These are phyloP conservation scores for Gerris buenoi DNA, from an alignment of 1,140 invertebrate genomes.

Conservation along the genomic window DNA sequence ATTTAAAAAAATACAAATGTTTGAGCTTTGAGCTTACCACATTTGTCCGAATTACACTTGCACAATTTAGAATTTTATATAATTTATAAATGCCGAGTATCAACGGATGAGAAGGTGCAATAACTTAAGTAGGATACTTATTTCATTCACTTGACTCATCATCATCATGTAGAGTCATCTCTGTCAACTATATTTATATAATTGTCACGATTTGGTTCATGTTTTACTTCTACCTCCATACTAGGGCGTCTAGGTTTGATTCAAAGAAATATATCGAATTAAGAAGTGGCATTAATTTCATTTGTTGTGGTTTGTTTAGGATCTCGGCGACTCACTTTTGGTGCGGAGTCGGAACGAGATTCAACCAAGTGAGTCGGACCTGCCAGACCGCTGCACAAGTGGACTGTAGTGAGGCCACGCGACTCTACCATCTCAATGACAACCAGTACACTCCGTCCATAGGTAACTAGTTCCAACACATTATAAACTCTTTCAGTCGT, in stretches of 20 bases:
- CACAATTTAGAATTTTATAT: too few species aligned
- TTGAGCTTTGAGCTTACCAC: too few species aligned
- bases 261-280: too few species aligned
- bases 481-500: too few species aligned
- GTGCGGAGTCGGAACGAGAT: conserved; percentile 29
- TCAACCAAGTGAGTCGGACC: conserved; percentile 29
- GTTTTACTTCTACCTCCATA: not conserved
- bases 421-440: conserved; percentile 26
- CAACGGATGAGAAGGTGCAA: too few species aligned
- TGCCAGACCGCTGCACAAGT: conserved; percentile 25
- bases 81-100: too few species aligned
- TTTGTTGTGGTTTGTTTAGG: conserved; percentile 15
- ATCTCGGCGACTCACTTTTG: conserved; percentile 28
- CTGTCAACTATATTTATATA: not conserved
- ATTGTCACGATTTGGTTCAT: not conserved
- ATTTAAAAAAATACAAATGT: too few species aligned
- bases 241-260: not conserved
- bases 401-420: conserved; percentile 23
- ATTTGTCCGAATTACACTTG: too few species aligned
- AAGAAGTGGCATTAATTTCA: too few species aligned
- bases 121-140: not conserved
- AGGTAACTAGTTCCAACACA: too few species aligned
- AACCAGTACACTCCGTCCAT: conserved; percentile 14
- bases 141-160: not conserved
- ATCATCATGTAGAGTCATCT: not conserved